A percentile compares a stretch with the other conserved stretches of the same genome.
These are phyloP conservation scores for Ameiurus melas DNA, from an alignment of 2,113 vertebrate species.

Conservation along the genomic window DNA sequence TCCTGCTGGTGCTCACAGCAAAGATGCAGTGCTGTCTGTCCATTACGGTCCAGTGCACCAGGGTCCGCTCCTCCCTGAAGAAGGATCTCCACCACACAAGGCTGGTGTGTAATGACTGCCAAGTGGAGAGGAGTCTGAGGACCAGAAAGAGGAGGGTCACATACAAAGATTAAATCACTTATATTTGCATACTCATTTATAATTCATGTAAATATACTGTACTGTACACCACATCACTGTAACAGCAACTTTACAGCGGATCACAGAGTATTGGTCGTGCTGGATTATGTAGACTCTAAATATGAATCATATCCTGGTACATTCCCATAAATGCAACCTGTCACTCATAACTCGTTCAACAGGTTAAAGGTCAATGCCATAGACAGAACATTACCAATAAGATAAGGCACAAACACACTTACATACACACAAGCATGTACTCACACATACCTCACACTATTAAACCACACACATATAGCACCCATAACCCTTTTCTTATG, in stretches of 20 bases:
- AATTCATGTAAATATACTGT: background rate
- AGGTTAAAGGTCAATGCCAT: conserved; percentile 57
- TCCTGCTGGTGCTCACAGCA: conserved; percentile 80
- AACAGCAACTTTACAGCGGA: background rate
- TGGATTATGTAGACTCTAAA: conserved; percentile 30
- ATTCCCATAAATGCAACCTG: conserved; percentile 45
- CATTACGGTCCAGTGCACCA: conserved; percentile 80
- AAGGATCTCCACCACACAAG: conserved; percentile 70
- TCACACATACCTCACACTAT: background rate
- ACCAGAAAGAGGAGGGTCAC: background rate
- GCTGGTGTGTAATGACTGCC: conserved; percentile 83
- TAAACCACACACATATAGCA: background rate
- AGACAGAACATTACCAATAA: conserved; percentile 26
- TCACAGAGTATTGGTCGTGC: background rate
- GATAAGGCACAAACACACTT: conserved; percentile 3
- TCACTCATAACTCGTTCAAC: conserved; percentile 50
- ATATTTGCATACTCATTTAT: background rate
- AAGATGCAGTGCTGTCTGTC: conserved; percentile 81
- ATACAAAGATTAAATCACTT: background rate
- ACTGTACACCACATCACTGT: background rate
- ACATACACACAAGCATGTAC: background rate
- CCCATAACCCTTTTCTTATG: background rate
- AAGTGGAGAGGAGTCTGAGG: conserved; percentile 85
- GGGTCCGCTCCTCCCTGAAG: conserved; percentile 76
- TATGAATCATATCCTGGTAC: conserved; percentile 44